phyloP scores from a whole-genome alignment of 2,888 invertebrate genomes.

The Harpagoxenus sublaevis region DNA sequence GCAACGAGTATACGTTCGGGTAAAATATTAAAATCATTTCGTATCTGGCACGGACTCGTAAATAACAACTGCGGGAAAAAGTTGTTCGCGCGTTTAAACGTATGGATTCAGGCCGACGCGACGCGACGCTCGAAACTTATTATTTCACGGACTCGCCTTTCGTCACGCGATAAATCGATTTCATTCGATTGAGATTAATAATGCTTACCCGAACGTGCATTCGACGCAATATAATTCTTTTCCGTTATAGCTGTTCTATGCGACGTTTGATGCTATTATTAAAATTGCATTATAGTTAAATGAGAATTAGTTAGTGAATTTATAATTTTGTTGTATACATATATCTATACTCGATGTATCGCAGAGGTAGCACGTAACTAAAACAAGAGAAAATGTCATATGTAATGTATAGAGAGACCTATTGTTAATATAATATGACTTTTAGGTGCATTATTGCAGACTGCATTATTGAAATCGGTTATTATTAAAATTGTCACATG shows the following conservation, averaged over 20 bases:
- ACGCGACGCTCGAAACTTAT: neutral
- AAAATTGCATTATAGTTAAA: neutral
- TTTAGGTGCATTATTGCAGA: neutral
- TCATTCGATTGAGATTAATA: slow-evolving; percentile 24
- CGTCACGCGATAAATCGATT: slow-evolving; percentile 9
- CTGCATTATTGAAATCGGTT: slow-evolving; percentile 4
- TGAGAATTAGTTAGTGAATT: slow-evolving; percentile 16
- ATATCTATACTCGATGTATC: neutral
- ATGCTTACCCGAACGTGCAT: neutral
- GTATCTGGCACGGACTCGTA: slow-evolving; percentile 11
- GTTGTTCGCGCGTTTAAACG: neutral
- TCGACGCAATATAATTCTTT: neutral
- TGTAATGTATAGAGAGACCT: neutral
- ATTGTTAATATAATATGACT: neutral
- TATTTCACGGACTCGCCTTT: slow-evolving; percentile 10
- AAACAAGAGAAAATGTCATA: neutral
- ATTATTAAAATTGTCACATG: slow-evolving; percentile 8
- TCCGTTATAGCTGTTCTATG: neutral
- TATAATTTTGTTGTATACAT: neutral
- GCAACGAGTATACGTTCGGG: neutral
- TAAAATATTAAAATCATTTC: slow-evolving; percentile 22
- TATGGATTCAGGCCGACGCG: neutral
- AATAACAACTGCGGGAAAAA: slow-evolving; percentile 11
- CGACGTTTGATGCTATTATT: neutral
- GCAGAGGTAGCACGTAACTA: neutral